A percentile compares a stretch with the other conserved stretches of the same genome.
Conservation (phyloP, 2,797 vertebrate species). For the Trematocara caparti region DNA sequence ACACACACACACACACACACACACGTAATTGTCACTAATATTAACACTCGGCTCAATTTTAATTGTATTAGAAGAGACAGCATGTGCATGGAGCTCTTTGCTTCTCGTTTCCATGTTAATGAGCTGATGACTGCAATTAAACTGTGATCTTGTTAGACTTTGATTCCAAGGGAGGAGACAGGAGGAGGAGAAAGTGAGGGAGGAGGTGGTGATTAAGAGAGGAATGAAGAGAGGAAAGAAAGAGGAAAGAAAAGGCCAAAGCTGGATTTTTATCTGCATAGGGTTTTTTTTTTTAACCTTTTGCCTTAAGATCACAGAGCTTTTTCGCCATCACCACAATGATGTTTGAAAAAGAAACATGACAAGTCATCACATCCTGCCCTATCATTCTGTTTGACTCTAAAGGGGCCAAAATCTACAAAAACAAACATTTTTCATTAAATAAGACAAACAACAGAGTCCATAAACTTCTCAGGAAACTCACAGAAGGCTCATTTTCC, state of each 20-base stretch:
- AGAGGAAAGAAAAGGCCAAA: not conserved
- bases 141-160: not conserved
- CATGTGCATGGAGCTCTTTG: not conserved
- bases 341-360: not conserved
- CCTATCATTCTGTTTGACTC: not conserved
- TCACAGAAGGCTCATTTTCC: not conserved
- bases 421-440: not conserved
- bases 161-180: not conserved
- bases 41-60: not conserved
- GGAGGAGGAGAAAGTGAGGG: not conserved
- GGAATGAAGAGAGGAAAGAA: not conserved
- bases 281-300: not conserved
- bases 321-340: not conserved
- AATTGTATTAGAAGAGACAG: conserved; percentile 19
- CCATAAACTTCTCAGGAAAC: not conserved
- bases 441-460: not conserved
- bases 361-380: not conserved
- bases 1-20: not conserved
- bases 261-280: not conserved
- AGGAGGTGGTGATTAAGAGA: not conserved
- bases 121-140: conserved; percentile 3
- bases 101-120: conserved; percentile 28
- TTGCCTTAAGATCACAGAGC: not conserved
- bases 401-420: not conserved
- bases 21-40: not conserved